Evolutionary conservation across 2,888 invertebrate genomes (phyloP).

Genomic region (Phaedon cochleariae): DNA sequence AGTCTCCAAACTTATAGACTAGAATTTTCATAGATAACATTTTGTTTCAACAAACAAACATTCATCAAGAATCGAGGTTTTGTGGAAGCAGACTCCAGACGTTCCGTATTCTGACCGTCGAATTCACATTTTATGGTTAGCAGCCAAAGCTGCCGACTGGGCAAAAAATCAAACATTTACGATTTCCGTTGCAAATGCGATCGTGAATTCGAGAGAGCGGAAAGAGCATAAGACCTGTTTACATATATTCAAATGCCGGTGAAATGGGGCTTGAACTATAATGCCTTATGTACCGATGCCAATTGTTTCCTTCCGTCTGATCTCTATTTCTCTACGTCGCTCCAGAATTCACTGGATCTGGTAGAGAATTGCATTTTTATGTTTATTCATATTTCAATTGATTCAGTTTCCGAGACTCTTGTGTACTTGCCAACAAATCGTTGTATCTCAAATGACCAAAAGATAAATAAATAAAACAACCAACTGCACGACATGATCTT

Average conservation of each 20-base stretch:
- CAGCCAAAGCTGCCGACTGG: background rate
- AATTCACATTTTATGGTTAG: background rate
- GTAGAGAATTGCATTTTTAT: background rate
- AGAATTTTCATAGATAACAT: too few species aligned
- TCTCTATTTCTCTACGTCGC: background rate
- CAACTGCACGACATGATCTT: too few species aligned
- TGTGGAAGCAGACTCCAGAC: too few species aligned
- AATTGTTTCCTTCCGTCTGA: constrained; percentile 23
- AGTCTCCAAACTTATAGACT: too few species aligned
- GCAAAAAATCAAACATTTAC: background rate
- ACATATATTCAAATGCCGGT: background rate
- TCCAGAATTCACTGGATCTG: background rate
- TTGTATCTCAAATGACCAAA: too few species aligned
- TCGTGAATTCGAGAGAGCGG: background rate
- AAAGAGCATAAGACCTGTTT: constrained; percentile 3
- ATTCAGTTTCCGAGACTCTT: background rate
- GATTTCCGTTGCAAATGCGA: background rate
- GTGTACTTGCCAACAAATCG: too few species aligned
- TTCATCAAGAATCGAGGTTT: too few species aligned
- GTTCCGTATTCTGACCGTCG: background rate
- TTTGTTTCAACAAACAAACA: too few species aligned
- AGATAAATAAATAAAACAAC: too few species aligned
- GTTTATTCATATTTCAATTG: background rate
- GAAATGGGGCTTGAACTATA: constrained; percentile 23
- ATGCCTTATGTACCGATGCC: constrained; percentile 9